Percentiles rank a stretch among this genome's conserved stretches.
These are phyloP conservation scores for Meteorus cinctellus DNA, from an alignment of 2,888 invertebrate species.

Conservation along the genomic window DNA sequence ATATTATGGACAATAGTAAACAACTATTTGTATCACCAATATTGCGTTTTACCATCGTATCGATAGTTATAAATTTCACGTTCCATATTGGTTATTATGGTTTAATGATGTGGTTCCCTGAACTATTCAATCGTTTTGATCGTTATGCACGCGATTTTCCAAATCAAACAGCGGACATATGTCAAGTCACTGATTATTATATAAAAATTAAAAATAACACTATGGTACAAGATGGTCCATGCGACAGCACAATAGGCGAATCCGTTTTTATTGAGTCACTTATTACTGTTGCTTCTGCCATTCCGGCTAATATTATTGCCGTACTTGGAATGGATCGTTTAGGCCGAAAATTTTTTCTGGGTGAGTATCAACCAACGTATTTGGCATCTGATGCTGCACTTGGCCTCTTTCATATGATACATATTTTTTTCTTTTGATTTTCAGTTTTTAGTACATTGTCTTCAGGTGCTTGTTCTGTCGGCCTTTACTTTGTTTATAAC, in stretches of 20 bases:
- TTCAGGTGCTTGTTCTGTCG: constrained; percentile 87
- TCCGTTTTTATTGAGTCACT: constrained; percentile 90
- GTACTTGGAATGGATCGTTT: constrained; percentile 88
- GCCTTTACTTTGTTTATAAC: constrained; percentile 89
- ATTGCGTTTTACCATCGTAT: constrained; percentile 87
- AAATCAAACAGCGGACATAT: constrained; percentile 76
- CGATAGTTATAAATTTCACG: constrained; percentile 92
- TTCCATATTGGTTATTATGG: constrained; percentile 97
- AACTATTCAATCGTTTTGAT: constrained; percentile 92
- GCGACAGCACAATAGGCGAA: constrained; percentile 83
- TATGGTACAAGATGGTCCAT: constrained; percentile 74
- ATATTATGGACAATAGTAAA: constrained; percentile 87
- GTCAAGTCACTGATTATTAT: constrained; percentile 85
- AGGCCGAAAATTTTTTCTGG: constrained; percentile 88
- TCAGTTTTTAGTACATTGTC: constrained; percentile 89
- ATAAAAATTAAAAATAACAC: constrained; percentile 81
- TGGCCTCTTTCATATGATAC: neutral
- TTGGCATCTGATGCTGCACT: neutral
- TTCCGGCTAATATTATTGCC: constrained; percentile 89
- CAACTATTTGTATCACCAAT: constrained; percentile 87
- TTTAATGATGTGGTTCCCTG: constrained; percentile 98
- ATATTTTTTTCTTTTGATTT: constrained; percentile 50
- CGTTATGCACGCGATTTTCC: constrained; percentile 83
- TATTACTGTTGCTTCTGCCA: constrained; percentile 89
- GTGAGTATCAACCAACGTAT: constrained; percentile 70